Evolutionary conservation across 1,140 invertebrate genomes (phyloP), one percentile per base, ranked within the genome.

Genomic region (Conopomorpha cramerella): DNA sequence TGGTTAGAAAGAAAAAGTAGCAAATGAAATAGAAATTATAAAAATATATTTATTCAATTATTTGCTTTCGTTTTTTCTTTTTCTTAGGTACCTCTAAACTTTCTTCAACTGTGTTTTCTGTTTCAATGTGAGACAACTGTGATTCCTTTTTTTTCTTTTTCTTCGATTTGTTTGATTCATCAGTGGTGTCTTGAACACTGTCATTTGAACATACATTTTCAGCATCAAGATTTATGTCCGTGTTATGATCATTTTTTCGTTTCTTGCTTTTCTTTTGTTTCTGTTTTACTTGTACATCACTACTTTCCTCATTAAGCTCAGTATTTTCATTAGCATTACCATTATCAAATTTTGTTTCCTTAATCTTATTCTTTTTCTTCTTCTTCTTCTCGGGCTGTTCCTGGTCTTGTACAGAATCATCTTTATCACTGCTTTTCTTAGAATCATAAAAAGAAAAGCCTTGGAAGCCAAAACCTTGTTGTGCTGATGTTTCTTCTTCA

Each of bases 1-100:
- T n/a, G n/a, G n/a, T n/a, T n/a, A n/a, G n/a, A n/a, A n/a, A n/a
- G n/a, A n/a, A n/a, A n/a, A n/a, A n/a, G n/a, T n/a, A n/a, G n/a
- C 30, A 18, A 41, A 30, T 7, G 30, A 45, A 43, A 26, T 15
- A 41, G 38, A 38, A 18, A 25, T 34, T 38, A 39, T 12, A 39
- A 35, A 32, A 27, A 23, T 19, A 27, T 38, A 15, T 30, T 39
- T 37, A 26, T 27, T 42, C 14, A 23, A 48, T 26, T 41, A 55
- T 52, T 37, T 60, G 55, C 55, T 62, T 64, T 42, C 49, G 54
- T 38, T 65, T 70, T 36, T 64, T 70, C 48, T 72, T 72, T 43
- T 70, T 72, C 39, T 61, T 56, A 34, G 59, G 55, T 2, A 43
- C 25, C 42, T 51, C n/a, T n/a, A n/a, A 43, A 49, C 16, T 28